Conservation (phyloP, 2,888 invertebrate species). For the Electrophaes corylata region DNA sequence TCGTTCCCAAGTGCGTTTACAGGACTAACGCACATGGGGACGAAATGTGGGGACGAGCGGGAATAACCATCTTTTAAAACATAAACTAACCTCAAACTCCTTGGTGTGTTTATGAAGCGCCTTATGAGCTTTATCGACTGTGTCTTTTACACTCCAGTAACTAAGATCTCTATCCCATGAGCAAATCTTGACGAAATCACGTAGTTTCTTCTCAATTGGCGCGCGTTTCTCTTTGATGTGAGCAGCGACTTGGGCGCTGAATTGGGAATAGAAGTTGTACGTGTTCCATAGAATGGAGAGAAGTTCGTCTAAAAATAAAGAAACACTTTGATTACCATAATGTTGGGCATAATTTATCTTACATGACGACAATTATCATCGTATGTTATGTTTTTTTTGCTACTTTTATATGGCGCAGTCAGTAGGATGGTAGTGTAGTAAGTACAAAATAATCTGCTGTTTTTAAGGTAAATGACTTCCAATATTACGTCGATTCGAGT, state of each 20-base stretch:
- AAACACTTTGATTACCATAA: background rate
- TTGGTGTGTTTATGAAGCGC: constrained; percentile 94
- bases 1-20: no score
- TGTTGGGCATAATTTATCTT: background rate
- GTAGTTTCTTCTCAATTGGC: constrained; percentile 96
- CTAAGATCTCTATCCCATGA: constrained; percentile 97
- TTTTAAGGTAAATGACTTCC: background rate
- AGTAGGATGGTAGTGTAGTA: background rate
- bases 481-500: no score
- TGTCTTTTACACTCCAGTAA: constrained; percentile 96
- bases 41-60: no score
- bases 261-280: constrained; percentile 93
- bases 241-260: constrained; percentile 85
- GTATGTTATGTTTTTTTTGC: no score
- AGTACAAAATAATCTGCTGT: background rate
- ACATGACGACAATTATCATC: no score
- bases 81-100: constrained; percentile 88
- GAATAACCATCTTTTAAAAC: no score
- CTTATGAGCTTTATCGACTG: constrained; percentile 94
- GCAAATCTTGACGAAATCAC: constrained; percentile 97
- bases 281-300: constrained; percentile 91
- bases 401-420: constrained; percentile 7
- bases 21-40: no score
- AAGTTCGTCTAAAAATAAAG: constrained; percentile 75
- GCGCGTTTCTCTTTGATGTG: constrained; percentile 87